Evolutionary conservation across 92 coral and sea anemone genomes (phyloP), one percentile per base, ranked within the genome.

Genomic region (Metridium senile): DNA sequence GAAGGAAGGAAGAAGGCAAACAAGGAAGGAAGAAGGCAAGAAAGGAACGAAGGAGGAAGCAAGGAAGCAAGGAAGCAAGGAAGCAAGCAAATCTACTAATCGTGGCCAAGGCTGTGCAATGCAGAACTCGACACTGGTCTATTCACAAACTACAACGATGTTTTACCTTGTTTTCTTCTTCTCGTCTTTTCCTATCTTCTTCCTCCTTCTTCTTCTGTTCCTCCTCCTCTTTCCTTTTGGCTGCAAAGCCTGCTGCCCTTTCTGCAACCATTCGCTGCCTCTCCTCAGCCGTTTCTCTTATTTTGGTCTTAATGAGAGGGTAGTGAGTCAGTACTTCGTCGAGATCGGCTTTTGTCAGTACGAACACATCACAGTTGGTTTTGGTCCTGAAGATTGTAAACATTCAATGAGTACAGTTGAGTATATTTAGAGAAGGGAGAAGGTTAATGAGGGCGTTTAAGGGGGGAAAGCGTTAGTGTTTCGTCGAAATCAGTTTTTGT

Each of bases 261-360:
- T 91, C 89, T 49, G 81, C 82, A 70, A 91, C 91, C 87, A 91
- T 79, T 63, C 93, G 63, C 66, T 91, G 93, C 11, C 92, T 69
- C 66, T 91, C 97, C 64, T 91, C 97, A 0, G 97, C 97, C 0
- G 97, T 88, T 43, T 89, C 93, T 25, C 79, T 68, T 62, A 91
- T 89, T 77, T 91, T 88, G 70, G 81, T 88, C 76, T 84, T 86
- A 71, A 91, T 91, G 67, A 85, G 86, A n/a, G 97, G 93, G 68
- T 89, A 91, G 66, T 91, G 93, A 1, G 83, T 85, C 70, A 91
- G 63, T 86, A 91, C 97, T 64, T 91, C 97, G 53, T 85, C 93
- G 52, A 91, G 47, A 64, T 91, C 97, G 13, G 81, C 81, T 76
- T 91, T 91, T 32, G 93, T 89, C 77, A 91, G 67, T 70, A 91